These are phyloP conservation scores for Anastrepha ludens DNA, from an alignment of 1,140 invertebrate species.

Conservation along the genomic window DNA sequence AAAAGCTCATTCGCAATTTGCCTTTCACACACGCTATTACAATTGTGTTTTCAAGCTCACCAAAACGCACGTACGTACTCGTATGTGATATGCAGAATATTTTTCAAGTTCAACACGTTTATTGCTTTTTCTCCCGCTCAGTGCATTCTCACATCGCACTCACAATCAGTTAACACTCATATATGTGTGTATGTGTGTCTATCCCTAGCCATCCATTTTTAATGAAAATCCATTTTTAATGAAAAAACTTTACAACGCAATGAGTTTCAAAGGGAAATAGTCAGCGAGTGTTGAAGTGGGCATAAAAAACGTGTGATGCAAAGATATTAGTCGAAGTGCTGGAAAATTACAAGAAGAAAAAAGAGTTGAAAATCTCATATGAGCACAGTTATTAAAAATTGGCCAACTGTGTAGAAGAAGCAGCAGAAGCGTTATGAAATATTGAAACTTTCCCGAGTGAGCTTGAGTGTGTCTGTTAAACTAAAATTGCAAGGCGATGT, in stretches of 20 bases:
- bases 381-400: slow-evolving; percentile 23
- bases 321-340: neutral
- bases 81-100: too few relatives aligned
- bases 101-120: too few relatives aligned
- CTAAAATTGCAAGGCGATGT: neutral
- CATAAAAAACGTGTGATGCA: neutral
- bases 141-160: too few relatives aligned
- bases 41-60: too few relatives aligned
- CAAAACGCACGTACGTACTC: too few relatives aligned
- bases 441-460: too few relatives aligned
- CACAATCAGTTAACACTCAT: neutral
- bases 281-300: neutral
- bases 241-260: neutral
- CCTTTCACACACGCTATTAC: too few relatives aligned
- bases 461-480: neutral
- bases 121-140: too few relatives aligned
- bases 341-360: neutral
- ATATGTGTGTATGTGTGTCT: neutral
- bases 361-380: slow-evolving; percentile 6
- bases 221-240: neutral
- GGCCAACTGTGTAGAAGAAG: neutral
- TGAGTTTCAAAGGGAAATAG: neutral
- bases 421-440: neutral
- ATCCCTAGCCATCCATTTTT: too few relatives aligned
- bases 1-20: too few relatives aligned